phyloP scores from a whole-genome alignment of 2,797 vertebrate genomes.

The Poeciliopsis presidionis region DNA sequence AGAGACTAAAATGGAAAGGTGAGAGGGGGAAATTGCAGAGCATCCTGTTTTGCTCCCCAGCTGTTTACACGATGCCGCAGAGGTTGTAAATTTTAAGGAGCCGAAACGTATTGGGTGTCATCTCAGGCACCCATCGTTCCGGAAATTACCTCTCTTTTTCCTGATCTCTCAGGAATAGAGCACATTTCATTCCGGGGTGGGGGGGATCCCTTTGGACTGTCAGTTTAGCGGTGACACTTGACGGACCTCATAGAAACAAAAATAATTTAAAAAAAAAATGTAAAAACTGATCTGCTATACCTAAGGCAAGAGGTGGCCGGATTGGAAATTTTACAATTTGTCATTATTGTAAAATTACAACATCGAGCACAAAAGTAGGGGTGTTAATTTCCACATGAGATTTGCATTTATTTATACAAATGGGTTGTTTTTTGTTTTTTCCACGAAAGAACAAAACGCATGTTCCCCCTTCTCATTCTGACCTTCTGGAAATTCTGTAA shows the following conservation, averaged over 20 bases:
- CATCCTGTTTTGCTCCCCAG: constrained; percentile 66
- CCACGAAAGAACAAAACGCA: neutral
- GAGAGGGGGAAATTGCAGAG: constrained; percentile 64
- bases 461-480: neutral
- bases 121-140: constrained; percentile 71
- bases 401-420: neutral
- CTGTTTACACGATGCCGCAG: constrained; percentile 74
- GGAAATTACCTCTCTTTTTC: constrained; percentile 73
- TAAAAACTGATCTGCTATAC: constrained; percentile 59
- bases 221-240: constrained; percentile 65
- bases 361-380: neutral
- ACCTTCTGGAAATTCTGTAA: neutral
- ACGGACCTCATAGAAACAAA: constrained; percentile 62
- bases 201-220: constrained; percentile 59
- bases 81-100: constrained; percentile 79
- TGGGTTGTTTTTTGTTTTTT: neutral
- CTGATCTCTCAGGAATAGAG: constrained; percentile 50
- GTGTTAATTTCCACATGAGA: too few relatives aligned
- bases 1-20: constrained; percentile 23
- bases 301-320: constrained; percentile 58
- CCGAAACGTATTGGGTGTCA: constrained; percentile 75
- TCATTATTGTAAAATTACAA: neutral
- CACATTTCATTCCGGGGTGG: constrained; percentile 47
- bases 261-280: too few relatives aligned
- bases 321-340: constrained; percentile 33